Evolutionary conservation across 1,140 invertebrate species (phyloP).

Genomic region (Zaprionus davidi): DNA sequence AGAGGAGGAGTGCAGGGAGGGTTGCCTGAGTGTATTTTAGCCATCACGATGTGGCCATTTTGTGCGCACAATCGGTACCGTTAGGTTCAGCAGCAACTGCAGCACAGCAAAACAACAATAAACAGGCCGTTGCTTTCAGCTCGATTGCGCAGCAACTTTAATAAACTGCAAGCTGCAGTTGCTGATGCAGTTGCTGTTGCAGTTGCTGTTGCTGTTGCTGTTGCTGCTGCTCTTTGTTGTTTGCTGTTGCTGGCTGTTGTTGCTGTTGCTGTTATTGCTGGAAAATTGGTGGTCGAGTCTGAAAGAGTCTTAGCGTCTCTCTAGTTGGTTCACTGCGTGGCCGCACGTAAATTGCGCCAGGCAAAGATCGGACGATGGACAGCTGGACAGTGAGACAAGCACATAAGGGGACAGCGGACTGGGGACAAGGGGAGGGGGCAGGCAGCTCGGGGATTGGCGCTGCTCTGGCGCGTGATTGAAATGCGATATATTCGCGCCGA

Average conservation of each 20-base stretch:
- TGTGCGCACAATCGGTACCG: constrained; percentile 78
- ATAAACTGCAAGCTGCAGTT: constrained; percentile 73
- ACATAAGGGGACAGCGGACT: neutral
- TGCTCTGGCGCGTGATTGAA: constrained; percentile 76
- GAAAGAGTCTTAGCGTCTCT: constrained; percentile 14
- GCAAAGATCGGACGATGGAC: constrained; percentile 32
- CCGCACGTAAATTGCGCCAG: constrained; percentile 75
- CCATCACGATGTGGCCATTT: constrained; percentile 79
- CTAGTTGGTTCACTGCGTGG: constrained; percentile 55
- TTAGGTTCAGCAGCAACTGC: constrained; percentile 61
- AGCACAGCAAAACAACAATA: constrained; percentile 48
- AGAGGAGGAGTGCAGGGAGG: neutral
- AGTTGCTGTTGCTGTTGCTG: constrained; percentile 35
- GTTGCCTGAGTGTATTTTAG: constrained; percentile 34
- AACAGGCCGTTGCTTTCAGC: constrained; percentile 66
- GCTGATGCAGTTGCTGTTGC: constrained; percentile 22
- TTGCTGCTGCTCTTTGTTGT: constrained; percentile 43
- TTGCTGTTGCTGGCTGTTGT: constrained; percentile 14
- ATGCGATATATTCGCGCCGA: constrained; percentile 83
- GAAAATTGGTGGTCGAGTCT: constrained; percentile 52
- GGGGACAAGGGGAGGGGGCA: neutral
- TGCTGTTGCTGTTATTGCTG: constrained; percentile 37
- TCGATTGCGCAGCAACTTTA: constrained; percentile 77
- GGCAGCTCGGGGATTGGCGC: constrained; percentile 44
- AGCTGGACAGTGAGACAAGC: neutral